These are phyloP conservation scores for Xerus rutilus DNA, from an alignment of 2,797 vertebrate genomes.

Conservation along the genomic window DNA sequence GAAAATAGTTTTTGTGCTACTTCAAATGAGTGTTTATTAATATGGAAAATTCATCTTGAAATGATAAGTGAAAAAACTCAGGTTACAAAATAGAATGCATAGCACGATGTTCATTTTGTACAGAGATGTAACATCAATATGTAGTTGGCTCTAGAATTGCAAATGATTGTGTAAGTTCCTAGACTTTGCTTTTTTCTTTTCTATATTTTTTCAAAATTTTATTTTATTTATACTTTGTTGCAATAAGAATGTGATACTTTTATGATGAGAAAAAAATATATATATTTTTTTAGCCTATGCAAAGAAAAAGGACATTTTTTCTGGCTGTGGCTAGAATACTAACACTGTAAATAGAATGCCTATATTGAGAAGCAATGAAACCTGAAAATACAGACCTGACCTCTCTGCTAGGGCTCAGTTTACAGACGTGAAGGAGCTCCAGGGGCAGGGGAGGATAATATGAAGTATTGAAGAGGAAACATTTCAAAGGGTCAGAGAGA, in stretches of 20 bases:
- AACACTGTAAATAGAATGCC: slow-evolving; percentile 39
- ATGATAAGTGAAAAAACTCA: neutral
- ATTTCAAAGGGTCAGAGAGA: slow-evolving; percentile 41
- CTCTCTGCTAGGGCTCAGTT: neutral
- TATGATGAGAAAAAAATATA: neutral
- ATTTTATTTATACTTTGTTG: neutral
- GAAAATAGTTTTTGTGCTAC: neutral
- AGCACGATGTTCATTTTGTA: neutral
- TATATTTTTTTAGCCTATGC: neutral
- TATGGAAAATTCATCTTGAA: neutral
- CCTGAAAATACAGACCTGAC: neutral
- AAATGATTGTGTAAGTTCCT: neutral
- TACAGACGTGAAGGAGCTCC: neutral
- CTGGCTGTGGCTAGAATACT: neutral
- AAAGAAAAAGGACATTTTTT: slow-evolving; percentile 24
- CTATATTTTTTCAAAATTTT: neutral
- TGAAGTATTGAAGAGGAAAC: slow-evolving; percentile 29
- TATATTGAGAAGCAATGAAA: neutral
- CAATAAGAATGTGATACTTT: neutral
- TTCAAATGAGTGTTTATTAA: slow-evolving; percentile 29
- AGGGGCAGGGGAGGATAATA: neutral
- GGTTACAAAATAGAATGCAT: neutral
- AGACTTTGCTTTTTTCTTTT: neutral
- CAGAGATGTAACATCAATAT: neutral
- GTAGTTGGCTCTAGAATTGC: neutral